These are phyloP conservation scores for Perognathus longimembris DNA, from an alignment of 2,113 vertebrate species.

Conservation along the genomic window DNA sequence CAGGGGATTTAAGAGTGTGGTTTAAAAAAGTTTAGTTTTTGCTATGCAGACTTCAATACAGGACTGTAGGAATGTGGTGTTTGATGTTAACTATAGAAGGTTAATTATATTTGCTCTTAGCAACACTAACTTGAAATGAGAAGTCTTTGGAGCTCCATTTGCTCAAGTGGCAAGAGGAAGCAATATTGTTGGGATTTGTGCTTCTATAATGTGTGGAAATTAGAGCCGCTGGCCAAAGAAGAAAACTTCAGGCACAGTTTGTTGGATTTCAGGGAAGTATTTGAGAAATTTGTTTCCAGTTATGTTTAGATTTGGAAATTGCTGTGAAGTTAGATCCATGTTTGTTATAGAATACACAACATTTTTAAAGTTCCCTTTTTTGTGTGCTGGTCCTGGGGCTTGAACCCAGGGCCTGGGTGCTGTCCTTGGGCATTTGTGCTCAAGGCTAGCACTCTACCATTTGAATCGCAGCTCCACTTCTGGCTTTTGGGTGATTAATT, in stretches of 20 bases:
- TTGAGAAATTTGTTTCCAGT: constrained; percentile 25
- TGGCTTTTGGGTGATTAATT: too few relatives aligned
- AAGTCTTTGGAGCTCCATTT: neutral
- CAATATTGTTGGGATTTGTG: neutral
- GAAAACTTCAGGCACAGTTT: constrained; percentile 1
- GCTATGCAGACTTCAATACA: constrained; percentile 24
- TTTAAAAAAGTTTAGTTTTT: neutral
- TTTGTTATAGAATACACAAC: neutral
- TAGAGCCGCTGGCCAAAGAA: neutral
- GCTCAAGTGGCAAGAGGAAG: neutral
- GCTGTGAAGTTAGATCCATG: neutral
- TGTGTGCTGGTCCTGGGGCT: too few relatives aligned
- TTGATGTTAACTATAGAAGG: neutral
- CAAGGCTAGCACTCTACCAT: too few relatives aligned
- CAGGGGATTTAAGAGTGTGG: constrained; percentile 14
- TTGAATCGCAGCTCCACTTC: too few relatives aligned
- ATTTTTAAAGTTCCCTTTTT: neutral
- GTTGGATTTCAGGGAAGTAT: neutral
- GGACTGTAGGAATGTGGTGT: neutral
- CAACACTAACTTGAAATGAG: neutral
- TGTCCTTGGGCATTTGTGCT: too few relatives aligned
- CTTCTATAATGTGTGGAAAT: constrained; percentile 12
- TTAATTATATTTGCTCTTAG: constrained; percentile 9
- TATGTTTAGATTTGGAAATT: constrained; percentile 38
- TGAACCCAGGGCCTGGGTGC: too few relatives aligned